Evolutionary conservation across 2,888 invertebrate genomes (phyloP).

Genomic region (Sarcophaga carnaria): DNA sequence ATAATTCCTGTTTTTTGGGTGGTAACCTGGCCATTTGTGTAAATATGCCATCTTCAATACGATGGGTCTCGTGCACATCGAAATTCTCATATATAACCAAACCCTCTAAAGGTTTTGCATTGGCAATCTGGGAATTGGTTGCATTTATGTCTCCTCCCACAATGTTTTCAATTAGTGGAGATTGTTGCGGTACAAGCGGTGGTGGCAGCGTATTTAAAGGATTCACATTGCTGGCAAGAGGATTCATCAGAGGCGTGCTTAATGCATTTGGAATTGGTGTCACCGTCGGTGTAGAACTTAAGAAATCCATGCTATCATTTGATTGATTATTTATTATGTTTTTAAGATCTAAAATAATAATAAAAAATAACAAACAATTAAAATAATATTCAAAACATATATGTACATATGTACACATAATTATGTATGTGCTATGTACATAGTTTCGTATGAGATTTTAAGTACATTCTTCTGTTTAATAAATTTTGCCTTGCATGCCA

Average conservation of each 20-base stretch:
- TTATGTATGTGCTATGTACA: slow-evolving; percentile 4
- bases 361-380: slow-evolving; percentile 14
- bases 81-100: slow-evolving; percentile 80
- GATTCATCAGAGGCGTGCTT: slow-evolving; percentile 47
- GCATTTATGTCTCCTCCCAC: slow-evolving; percentile 30
- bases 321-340: slow-evolving; percentile 79
- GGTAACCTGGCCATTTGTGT: slow-evolving; percentile 81
- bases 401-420: not conserved
- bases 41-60: slow-evolving; percentile 81
- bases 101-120: slow-evolving; percentile 74
- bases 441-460: not conserved
- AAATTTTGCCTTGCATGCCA: not conserved
- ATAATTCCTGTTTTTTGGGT: slow-evolving; percentile 81
- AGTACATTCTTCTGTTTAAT: not conserved
- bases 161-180: slow-evolving; percentile 8
- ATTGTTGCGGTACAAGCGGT: slow-evolving; percentile 29
- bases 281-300: slow-evolving; percentile 71
- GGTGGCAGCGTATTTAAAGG: slow-evolving; percentile 25
- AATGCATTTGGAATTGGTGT: slow-evolving; percentile 67
- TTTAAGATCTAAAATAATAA: slow-evolving; percentile 78
- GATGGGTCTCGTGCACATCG: slow-evolving; percentile 81
- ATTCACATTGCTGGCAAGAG: slow-evolving; percentile 47
- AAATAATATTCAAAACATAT: not conserved
- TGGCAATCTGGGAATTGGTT: slow-evolving; percentile 54
- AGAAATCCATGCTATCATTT: slow-evolving; percentile 79